Evolutionary conservation across 2,888 invertebrate genomes (phyloP).

Genomic region (Cantharis rustica): DNA sequence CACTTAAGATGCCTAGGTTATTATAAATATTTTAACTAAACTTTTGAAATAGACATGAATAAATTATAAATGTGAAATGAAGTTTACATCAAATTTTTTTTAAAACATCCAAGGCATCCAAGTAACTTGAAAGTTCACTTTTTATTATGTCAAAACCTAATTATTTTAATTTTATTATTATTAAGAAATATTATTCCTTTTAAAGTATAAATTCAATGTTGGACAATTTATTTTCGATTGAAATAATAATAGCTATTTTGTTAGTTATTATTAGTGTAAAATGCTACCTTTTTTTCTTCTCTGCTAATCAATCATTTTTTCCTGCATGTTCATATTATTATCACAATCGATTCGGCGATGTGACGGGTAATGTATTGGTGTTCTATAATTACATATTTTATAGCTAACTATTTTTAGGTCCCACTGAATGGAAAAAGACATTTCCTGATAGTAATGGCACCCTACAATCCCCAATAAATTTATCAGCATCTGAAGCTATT

Average conservation of each 20-base stretch:
- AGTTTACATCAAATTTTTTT: too few species aligned
- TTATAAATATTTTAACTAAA: too few species aligned
- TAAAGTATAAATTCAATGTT: background rate
- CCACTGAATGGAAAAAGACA: conserved; percentile 41
- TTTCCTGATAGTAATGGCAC: conserved; percentile 41
- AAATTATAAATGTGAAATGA: too few species aligned
- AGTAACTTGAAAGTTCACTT: background rate
- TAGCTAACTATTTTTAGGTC: conserved; percentile 35
- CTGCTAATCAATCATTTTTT: background rate
- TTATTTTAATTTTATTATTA: background rate
- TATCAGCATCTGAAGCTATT: conserved; percentile 37
- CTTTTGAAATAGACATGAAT: too few species aligned
- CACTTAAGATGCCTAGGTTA: too few species aligned
- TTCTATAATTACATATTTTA: background rate
- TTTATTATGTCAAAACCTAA: background rate
- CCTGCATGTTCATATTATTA: background rate
- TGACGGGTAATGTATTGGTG: background rate
- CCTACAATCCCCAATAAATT: conserved; percentile 50
- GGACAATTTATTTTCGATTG: background rate
- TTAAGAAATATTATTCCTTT: background rate
- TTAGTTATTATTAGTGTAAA: background rate
- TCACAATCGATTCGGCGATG: background rate
- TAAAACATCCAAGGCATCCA: background rate
- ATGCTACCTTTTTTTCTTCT: background rate
- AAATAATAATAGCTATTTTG: background rate